Evolutionary conservation across 2,888 invertebrate genomes (phyloP), one percentile per base, ranked within the genome.

Genomic region (Tenthredo notha): DNA sequence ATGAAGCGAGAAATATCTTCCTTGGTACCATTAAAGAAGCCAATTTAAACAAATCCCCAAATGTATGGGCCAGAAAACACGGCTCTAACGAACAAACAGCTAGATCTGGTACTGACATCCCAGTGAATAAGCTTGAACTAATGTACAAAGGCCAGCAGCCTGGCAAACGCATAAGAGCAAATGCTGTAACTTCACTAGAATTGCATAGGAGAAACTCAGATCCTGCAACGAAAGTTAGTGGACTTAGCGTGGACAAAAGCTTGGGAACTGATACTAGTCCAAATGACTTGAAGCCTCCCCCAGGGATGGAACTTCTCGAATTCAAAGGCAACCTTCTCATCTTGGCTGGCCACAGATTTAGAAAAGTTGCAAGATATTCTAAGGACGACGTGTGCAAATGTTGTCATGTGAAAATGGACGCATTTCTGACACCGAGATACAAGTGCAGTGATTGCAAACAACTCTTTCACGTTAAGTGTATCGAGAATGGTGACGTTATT

Each of bases 401-500:
- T 91, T 98, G 98, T 92, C 96, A 96, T 89, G 96, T 96, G 90
- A 96, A 96, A 86, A 96, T 98, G 95, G 97, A 97, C 92, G 96
- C 97, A 37, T 97, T 98, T 91, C 95, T 97, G 74, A 96, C 96
- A 0, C 97, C 97, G 90, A 97, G 97, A 0, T 96, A 97, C 92
- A 96, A 97, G 86, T 98, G 98, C 91, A 95, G 95, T 87, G 97
- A 96, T 91, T 98, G 98, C 93, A 97, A 98, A 92, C 96, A 97
- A 90, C 94, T 97, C 0, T 98, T 98, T 92, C 98, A 98, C 93
- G 97, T 97, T 0, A 98, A 98, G 91, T 98, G 98, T 91, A 97
- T 97, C 86, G 97, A 97, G 92, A 97, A 97, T 92, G 97, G 97
- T 89, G 96, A 96, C 85, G 96, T 97, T 65, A 95, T 96, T 87